Conservation (phyloP, 2,888 invertebrate genomes). For the Pammene aurita region DNA sequence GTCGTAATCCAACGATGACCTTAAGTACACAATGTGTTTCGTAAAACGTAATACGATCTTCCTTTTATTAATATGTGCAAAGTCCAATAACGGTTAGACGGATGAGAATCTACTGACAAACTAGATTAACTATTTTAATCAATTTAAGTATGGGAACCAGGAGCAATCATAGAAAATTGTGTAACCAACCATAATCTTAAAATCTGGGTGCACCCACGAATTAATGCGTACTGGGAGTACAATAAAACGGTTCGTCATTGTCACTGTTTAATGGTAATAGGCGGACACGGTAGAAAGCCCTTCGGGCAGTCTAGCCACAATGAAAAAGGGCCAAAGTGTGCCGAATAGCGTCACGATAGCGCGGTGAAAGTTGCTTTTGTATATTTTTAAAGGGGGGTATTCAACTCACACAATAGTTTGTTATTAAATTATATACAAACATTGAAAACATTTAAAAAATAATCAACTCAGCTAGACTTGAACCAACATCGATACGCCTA, state of each 20-base stretch:
- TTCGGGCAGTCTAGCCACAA: slow-evolving; percentile 25
- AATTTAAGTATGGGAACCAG: slow-evolving; percentile 1
- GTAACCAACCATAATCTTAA: slow-evolving; percentile 8
- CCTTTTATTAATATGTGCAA: slow-evolving; percentile 24
- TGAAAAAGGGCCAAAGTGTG: slow-evolving; percentile 42
- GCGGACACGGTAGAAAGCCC: slow-evolving; percentile 42
- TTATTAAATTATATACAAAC: too few relatives aligned
- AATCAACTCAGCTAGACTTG: too few relatives aligned
- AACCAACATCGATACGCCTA: too few relatives aligned
- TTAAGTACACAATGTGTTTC: slow-evolving; percentile 1
- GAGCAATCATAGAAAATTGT: slow-evolving; percentile 5
- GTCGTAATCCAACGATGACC: slow-evolving; percentile 12
- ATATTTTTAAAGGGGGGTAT: slow-evolving; percentile 26
- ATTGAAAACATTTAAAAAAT: too few relatives aligned
- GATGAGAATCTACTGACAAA: slow-evolving; percentile 1
- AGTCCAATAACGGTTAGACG: slow-evolving; percentile 2
- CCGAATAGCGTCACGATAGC: slow-evolving; percentile 37
- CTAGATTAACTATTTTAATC: neutral
- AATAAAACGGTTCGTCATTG: slow-evolving; percentile 40
- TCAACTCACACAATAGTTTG: too few relatives aligned
- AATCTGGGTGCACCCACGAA: slow-evolving; percentile 11
- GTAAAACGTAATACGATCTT: slow-evolving; percentile 17
- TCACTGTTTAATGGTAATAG: slow-evolving; percentile 34
- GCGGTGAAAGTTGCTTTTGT: slow-evolving; percentile 40
- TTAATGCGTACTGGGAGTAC: slow-evolving; percentile 24